phyloP scores from a whole-genome alignment of 2,888 invertebrate species.

The Acleris literana region DNA sequence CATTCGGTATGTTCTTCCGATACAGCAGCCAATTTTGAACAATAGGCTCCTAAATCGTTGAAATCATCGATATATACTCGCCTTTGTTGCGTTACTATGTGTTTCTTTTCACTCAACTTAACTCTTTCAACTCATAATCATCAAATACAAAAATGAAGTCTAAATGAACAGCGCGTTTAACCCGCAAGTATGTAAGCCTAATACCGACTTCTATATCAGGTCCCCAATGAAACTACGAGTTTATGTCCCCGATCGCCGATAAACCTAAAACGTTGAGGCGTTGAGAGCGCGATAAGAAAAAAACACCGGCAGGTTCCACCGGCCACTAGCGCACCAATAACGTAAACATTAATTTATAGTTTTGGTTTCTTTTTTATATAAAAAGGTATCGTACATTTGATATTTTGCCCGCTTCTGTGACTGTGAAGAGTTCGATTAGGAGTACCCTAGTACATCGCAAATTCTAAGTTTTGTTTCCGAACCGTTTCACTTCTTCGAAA shows the following conservation, averaged over 20 bases:
- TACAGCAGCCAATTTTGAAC: no score
- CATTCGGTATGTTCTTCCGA: no score
- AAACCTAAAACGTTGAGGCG: constrained; percentile 69
- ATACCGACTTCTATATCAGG: constrained; percentile 51
- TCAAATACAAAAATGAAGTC: not conserved
- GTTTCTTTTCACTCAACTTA: no score
- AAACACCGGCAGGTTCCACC: constrained; percentile 32
- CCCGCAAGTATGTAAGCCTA: constrained; percentile 46
- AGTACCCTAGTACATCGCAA: not conserved
- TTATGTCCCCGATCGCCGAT: constrained; percentile 66
- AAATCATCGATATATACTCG: no score
- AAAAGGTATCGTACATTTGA: not conserved
- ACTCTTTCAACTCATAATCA: no score
- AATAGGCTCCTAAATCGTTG: no score
- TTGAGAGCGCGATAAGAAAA: constrained; percentile 56
- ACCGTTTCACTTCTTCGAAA: no score
- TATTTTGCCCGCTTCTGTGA: not conserved
- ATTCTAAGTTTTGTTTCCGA: no score
- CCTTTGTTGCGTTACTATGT: no score
- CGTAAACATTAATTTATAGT: constrained; percentile 30
- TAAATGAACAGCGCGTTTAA: constrained; percentile 16
- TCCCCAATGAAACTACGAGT: constrained; percentile 68
- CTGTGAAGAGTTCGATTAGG: not conserved
- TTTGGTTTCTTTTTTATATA: constrained; percentile 18
- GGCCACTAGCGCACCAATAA: constrained; percentile 12